Evolutionary conservation across 92 coral and sea anemone species (phyloP).

Genomic region (Palythoa grandis): DNA sequence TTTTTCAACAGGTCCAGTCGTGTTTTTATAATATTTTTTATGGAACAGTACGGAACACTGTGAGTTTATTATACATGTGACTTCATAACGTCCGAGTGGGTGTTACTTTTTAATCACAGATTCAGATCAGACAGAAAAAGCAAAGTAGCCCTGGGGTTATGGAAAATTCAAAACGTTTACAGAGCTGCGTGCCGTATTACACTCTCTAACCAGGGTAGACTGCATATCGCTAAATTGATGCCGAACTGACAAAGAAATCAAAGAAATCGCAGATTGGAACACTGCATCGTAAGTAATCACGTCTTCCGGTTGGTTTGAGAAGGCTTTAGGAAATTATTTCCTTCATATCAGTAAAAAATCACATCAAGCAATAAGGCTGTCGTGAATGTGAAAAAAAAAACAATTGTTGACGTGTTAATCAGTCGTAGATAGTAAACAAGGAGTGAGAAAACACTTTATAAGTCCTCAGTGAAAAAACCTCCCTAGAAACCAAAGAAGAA

Average conservation of each 20-base stretch:
- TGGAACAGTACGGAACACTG: not conserved
- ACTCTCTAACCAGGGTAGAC: not conserved
- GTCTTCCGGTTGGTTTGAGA: constrained; percentile 11
- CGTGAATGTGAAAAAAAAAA: not conserved
- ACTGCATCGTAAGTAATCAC: not conserved
- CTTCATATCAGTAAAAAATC: not conserved
- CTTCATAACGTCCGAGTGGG: constrained; percentile 2
- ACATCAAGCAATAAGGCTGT: not conserved
- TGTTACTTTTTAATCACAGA: not conserved
- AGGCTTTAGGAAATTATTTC: not conserved
- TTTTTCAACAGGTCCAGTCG: not conserved
- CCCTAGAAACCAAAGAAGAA: not conserved
- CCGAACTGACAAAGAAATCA: not conserved
- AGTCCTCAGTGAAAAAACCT: not conserved
- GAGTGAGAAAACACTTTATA: not conserved
- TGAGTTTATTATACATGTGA: not conserved
- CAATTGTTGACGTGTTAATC: constrained; percentile 1
- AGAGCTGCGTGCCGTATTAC: not conserved
- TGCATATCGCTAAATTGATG: not conserved
- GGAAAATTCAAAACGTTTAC: not conserved
- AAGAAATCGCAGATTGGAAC: not conserved
- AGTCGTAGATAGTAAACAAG: not conserved
- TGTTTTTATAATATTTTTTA: constrained; percentile 1
- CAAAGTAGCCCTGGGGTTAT: not conserved
- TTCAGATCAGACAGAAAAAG: not conserved